Evolutionary conservation across 2,888 invertebrate genomes (phyloP).

Genomic region (Cylindroiulus punctatus): DNA sequence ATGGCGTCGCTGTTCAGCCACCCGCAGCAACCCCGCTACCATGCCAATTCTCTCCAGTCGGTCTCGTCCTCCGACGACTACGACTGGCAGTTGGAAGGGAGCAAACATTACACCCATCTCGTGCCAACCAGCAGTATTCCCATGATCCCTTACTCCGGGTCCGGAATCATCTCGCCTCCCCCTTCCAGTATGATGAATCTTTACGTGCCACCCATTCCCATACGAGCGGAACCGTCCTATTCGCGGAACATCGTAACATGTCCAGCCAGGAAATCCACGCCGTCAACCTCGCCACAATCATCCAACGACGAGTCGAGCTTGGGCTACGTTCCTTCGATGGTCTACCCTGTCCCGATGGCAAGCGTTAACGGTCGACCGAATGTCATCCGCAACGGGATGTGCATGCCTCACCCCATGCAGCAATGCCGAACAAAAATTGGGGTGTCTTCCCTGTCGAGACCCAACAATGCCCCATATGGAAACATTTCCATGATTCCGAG

Average conservation of each 20-base stretch:
- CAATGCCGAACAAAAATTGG: conserved; percentile 57
- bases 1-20: not conserved
- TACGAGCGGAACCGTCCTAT: conserved; percentile 45
- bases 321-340: conserved; percentile 4
- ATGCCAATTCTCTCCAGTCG: not conserved
- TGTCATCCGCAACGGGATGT: not conserved
- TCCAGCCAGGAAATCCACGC: conserved; percentile 30
- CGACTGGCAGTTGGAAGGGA: conserved; percentile 8
- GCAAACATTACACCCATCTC: conserved; percentile 13
- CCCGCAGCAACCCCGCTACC: not conserved
- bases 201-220: conserved; percentile 48
- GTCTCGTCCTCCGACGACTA: not conserved
- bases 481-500: not conserved
- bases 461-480: not conserved
- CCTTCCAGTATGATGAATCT: conserved; percentile 39
- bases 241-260: not conserved
- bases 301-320: conserved; percentile 46
- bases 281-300: conserved; percentile 47
- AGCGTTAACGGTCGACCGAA: not conserved
- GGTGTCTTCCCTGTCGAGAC: conserved; percentile 57
- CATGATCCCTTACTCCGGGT: not conserved
- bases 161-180: not conserved
- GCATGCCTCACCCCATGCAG: not conserved
- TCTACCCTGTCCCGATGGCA: conserved; percentile 12
- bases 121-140: conserved; percentile 36